These are phyloP conservation scores for Uria aalge DNA, from an alignment of 2,113 vertebrate species.

Conservation along the genomic window DNA sequence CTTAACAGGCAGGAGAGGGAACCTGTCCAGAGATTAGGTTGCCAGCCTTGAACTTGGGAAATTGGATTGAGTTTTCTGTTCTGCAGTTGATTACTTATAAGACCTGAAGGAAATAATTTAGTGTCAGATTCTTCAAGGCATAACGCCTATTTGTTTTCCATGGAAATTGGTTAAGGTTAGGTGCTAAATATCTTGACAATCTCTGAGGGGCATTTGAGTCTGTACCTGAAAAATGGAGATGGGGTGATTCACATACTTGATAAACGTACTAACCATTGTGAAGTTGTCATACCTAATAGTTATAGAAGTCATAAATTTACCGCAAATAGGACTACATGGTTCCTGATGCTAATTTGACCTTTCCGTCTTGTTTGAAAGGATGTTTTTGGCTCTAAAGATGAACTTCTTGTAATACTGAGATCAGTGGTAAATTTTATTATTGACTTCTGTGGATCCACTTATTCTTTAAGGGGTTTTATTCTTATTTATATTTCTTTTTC, in stretches of 20 bases:
- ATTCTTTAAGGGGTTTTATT: not conserved
- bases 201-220: not conserved
- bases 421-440: not conserved
- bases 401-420: not conserved
- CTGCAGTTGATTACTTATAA: not conserved
- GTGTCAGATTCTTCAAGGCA: not conserved
- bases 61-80: not conserved
- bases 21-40: not conserved
- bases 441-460: not conserved
- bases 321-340: not conserved
- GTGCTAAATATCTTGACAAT: not conserved
- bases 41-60: not conserved
- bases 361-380: not conserved
- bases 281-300: not conserved
- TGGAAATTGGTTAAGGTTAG: constrained; percentile 4
- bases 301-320: not conserved
- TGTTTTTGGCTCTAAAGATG: not conserved
- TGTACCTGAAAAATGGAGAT: not conserved
- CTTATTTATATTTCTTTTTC: not conserved
- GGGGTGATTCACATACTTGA: not conserved
- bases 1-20: not conserved
- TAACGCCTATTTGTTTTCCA: not conserved
- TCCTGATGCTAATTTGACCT: constrained; percentile 12
- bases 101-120: not conserved
- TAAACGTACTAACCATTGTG: not conserved